Conservation (phyloP, 2,113 vertebrate genomes). For the Rhipidura dahli region DNA sequence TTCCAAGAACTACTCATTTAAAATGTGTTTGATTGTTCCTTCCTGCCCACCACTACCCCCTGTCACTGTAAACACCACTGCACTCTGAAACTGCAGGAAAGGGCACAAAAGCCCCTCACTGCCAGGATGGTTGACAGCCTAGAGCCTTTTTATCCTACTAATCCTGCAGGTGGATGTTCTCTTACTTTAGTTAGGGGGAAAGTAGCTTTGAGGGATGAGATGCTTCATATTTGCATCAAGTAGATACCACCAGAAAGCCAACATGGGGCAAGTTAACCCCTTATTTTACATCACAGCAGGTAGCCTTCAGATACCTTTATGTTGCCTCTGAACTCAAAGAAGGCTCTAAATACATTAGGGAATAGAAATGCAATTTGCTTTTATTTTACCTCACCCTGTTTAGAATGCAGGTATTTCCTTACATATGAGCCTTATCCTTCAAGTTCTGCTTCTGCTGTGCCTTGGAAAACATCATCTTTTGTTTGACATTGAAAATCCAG, state of each 20-base stretch:
- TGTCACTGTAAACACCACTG: neutral
- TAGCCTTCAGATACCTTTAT: neutral
- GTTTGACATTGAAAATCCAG: constrained; percentile 36
- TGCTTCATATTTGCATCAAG: neutral
- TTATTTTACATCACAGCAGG: neutral
- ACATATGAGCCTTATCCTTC: neutral
- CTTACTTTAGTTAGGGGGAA: neutral
- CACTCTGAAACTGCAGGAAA: neutral
- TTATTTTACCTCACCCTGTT: neutral
- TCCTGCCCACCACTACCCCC: neutral
- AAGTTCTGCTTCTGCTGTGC: constrained; percentile 1
- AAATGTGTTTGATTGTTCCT: neutral
- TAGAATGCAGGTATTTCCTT: neutral
- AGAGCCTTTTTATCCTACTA: neutral
- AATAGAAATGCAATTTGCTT: neutral
- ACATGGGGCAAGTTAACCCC: neutral
- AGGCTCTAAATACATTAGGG: neutral
- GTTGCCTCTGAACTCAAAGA: neutral
- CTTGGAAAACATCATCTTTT: neutral
- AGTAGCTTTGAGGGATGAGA: neutral
- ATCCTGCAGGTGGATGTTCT: neutral
- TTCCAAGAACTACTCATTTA: neutral
- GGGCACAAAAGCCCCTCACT: neutral
- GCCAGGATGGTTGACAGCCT: neutral
- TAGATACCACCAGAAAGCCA: neutral